phyloP scores from a whole-genome alignment of 2,888 invertebrate genomes.

The Acanthopleura granulata region DNA sequence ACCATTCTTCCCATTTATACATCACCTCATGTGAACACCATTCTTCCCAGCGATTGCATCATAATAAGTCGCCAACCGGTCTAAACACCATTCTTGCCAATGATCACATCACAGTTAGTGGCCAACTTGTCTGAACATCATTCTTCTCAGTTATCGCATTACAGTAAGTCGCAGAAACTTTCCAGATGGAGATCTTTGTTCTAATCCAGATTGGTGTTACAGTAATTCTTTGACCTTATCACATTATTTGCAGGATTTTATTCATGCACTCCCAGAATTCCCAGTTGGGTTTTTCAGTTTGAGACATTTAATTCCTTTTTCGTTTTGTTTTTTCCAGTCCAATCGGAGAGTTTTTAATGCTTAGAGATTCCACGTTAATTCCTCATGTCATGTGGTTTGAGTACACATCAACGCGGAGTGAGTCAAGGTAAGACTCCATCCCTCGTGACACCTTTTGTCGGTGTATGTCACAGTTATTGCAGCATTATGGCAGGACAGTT shows the following conservation, averaged over 20 bases:
- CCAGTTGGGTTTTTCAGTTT: too few relatives aligned
- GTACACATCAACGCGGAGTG: constrained; percentile 88
- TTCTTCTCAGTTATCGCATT: constrained; percentile 87
- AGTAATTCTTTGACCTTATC: too few relatives aligned
- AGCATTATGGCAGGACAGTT: too few relatives aligned
- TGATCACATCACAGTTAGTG: too few relatives aligned
- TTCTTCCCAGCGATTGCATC: constrained; percentile 87
- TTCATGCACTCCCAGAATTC: too few relatives aligned
- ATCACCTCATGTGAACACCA: constrained; percentile 84
- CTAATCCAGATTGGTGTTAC: too few relatives aligned
- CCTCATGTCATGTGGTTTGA: constrained; percentile 95
- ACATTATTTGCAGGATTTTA: too few relatives aligned
- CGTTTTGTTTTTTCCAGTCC: constrained; percentile 75
- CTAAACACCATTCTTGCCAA: too few relatives aligned
- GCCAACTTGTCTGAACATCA: constrained; percentile 84
- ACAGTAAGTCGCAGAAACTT: constrained; percentile 77
- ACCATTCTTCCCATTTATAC: constrained; percentile 85
- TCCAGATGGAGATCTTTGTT: neutral
- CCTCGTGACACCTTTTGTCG: too few relatives aligned
- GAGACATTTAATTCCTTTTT: too few relatives aligned
- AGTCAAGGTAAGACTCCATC: constrained; percentile 73
- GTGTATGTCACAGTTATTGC: too few relatives aligned
- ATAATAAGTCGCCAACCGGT: constrained; percentile 83
- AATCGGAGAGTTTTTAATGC: constrained; percentile 82
- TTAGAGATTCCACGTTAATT: constrained; percentile 90